These are phyloP conservation scores for Columba livia DNA, from an alignment of 2,113 vertebrate species.

Conservation along the genomic window DNA sequence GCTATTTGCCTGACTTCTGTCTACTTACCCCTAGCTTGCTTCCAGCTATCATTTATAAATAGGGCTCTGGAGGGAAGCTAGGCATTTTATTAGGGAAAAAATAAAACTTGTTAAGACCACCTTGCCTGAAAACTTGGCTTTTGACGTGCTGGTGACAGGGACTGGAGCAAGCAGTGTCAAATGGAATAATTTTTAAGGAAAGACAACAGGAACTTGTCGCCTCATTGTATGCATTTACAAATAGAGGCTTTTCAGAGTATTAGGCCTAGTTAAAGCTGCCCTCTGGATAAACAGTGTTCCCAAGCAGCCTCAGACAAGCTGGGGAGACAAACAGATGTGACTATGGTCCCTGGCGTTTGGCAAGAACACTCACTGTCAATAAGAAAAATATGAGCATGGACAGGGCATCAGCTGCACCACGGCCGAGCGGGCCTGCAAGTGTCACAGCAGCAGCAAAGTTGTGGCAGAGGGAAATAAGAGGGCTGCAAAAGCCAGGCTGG, in stretches of 20 bases:
- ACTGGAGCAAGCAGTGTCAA: constrained; percentile 77
- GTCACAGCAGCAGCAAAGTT: constrained; percentile 69
- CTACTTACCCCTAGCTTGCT: constrained; percentile 63
- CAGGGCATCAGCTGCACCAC: constrained; percentile 88
- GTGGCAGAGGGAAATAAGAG: constrained; percentile 50
- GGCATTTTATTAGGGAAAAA: constrained; percentile 62
- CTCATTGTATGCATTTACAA: constrained; percentile 70
- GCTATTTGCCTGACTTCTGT: constrained; percentile 64
- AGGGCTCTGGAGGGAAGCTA: constrained; percentile 52
- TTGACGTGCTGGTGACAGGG: constrained; percentile 77
- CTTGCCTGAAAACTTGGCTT: constrained; percentile 79
- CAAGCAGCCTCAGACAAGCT: constrained; percentile 76
- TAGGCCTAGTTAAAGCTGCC: constrained; percentile 79
- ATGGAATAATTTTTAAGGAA: constrained; percentile 74
- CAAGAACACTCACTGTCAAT: constrained; percentile 87
- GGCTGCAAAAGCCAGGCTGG: constrained; percentile 64
- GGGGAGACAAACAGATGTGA: constrained; percentile 86
- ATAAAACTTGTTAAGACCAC: constrained; percentile 67
- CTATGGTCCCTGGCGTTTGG: constrained; percentile 88
- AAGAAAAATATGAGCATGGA: constrained; percentile 83
- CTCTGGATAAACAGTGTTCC: constrained; percentile 79
- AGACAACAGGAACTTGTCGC: constrained; percentile 79
- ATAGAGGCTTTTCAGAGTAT: constrained; percentile 73
- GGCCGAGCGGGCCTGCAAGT: constrained; percentile 73
- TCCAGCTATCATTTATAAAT: constrained; percentile 70